These are phyloP conservation scores for Tiliacea aurago DNA, from an alignment of 2,888 invertebrate genomes.

Conservation along the genomic window DNA sequence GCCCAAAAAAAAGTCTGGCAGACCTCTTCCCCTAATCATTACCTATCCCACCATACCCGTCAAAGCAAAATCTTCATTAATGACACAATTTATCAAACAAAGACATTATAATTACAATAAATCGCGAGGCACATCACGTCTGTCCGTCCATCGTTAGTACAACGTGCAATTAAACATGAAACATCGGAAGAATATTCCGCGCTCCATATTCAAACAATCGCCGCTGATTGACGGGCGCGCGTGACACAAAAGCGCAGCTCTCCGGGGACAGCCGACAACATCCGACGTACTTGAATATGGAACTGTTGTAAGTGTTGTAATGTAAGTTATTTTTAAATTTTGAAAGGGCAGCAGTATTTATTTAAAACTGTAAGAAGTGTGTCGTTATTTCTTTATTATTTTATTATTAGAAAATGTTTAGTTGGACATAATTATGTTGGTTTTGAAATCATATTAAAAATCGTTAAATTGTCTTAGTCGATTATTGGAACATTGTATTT, in stretches of 20 bases:
- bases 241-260: conserved; percentile 55
- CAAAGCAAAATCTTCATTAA: background rate
- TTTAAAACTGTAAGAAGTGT: conserved; percentile 12
- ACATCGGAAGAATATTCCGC: conserved; percentile 53
- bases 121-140: conserved; percentile 45
- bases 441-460: no score
- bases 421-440: no score
- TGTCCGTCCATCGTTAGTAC: conserved; percentile 37
- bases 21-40: background rate
- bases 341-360: background rate
- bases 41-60: background rate
- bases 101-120: conserved; percentile 30
- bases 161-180: conserved; percentile 53
- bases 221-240: conserved; percentile 57
- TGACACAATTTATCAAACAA: conserved; percentile 24
- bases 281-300: conserved; percentile 55
- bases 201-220: conserved; percentile 60
- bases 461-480: no score
- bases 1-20: background rate
- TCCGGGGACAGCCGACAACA: conserved; percentile 46
- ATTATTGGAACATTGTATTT: no score
- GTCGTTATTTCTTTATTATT: background rate
- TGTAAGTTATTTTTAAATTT: conserved; percentile 40
- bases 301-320: conserved; percentile 24
- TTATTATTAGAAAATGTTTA: background rate